phyloP scores from a whole-genome alignment of 92 coral and sea anemone genomes.

The Paramuricea clavata region DNA sequence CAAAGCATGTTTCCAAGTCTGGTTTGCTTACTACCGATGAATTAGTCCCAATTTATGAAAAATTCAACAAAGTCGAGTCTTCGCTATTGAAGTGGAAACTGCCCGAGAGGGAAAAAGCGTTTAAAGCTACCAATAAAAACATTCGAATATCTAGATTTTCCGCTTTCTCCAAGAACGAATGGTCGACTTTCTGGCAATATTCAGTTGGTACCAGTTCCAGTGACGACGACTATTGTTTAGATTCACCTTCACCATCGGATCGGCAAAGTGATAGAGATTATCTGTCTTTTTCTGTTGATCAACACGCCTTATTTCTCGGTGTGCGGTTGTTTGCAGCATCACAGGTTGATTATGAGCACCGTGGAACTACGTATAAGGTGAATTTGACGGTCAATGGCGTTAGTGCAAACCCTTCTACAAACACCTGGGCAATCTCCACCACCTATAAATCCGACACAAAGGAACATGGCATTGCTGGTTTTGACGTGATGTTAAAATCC shows the following conservation, averaged over 20 bases:
- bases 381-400: constrained; percentile 21
- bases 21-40: constrained; percentile 74
- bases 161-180: neutral
- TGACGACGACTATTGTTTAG: too few relatives aligned
- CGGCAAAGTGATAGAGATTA: constrained; percentile 50
- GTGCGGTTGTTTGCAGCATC: constrained; percentile 76
- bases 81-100: constrained; percentile 63
- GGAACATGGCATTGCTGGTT: constrained; percentile 36
- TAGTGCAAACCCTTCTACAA: too few relatives aligned
- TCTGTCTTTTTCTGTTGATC: constrained; percentile 72
- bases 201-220: too few relatives aligned
- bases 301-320: constrained; percentile 69
- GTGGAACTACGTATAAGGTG: constrained; percentile 35
- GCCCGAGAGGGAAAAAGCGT: neutral
- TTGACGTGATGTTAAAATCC: constrained; percentile 56
- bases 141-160: neutral
- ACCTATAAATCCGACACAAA: neutral
- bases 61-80: constrained; percentile 60
- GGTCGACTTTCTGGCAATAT: too few relatives aligned
- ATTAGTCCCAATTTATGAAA: constrained; percentile 59
- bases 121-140: neutral
- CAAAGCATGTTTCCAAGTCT: constrained; percentile 65
- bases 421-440: too few relatives aligned
- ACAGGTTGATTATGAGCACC: neutral
- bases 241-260: too few relatives aligned